Conservation (phyloP, 2,113 vertebrate species). For the Noturus placidus region DNA sequence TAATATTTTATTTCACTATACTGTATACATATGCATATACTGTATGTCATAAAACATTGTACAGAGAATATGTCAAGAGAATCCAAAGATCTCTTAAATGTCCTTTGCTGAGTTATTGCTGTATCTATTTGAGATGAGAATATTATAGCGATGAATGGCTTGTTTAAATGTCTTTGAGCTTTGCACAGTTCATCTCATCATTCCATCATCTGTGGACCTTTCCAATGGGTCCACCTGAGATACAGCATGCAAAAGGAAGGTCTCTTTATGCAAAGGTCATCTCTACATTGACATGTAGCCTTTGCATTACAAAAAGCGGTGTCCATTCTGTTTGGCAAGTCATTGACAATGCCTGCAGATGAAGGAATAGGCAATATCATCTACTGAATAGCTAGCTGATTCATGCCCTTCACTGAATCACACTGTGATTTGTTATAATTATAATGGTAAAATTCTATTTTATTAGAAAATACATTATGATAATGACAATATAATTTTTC, state of each 20-base stretch:
- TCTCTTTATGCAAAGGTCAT: conserved; percentile 55
- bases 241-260: not conserved
- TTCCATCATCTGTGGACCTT: not conserved
- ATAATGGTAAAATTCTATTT: not conserved
- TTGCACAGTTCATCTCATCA: conserved; percentile 12
- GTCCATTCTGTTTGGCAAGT: conserved; percentile 26
- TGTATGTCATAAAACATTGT: not conserved
- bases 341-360: not conserved
- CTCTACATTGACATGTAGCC: conserved; percentile 48
- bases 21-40: not conserved
- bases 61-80: not conserved
- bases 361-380: not conserved
- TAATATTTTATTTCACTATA: not conserved
- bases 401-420: not conserved
- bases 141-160: not conserved
- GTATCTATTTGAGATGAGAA: conserved; percentile 6
- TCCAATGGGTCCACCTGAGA: conserved; percentile 8
- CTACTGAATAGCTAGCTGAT: not conserved
- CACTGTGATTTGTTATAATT: not conserved
- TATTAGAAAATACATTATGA: conserved; percentile 4
- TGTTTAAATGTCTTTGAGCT: conserved; percentile 11
- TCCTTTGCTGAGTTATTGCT: not conserved
- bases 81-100: not conserved
- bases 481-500: conserved; percentile 15
- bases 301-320: conserved; percentile 34